Evolutionary conservation across 2,797 vertebrate genomes (phyloP).

Genomic region (Rousettus madagascariensis): DNA sequence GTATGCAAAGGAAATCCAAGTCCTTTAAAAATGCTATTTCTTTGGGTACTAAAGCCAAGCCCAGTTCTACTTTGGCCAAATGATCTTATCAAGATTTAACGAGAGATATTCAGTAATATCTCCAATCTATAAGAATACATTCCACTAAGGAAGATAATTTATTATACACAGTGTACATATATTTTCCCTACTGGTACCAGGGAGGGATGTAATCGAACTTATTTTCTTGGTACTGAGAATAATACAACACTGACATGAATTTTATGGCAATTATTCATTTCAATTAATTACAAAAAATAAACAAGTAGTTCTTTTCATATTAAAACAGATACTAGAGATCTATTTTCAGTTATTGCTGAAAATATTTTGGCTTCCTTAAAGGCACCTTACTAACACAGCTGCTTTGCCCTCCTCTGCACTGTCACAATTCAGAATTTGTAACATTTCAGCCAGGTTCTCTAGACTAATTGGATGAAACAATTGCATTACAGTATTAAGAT

Average conservation of each 20-base stretch:
- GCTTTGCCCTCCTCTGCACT: not conserved
- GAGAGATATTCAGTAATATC: constrained; percentile 68
- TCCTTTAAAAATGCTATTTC: constrained; percentile 73
- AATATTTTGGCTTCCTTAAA: constrained; percentile 64
- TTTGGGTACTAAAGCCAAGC: constrained; percentile 68
- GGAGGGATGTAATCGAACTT: constrained; percentile 50
- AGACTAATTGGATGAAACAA: constrained; percentile 73
- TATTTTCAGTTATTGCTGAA: constrained; percentile 62
- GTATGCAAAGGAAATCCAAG: constrained; percentile 76
- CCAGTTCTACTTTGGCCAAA: constrained; percentile 66
- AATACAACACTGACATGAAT: constrained; percentile 32
- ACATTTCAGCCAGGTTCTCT: constrained; percentile 79
- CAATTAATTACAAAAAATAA: constrained; percentile 68
- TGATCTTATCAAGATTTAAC: constrained; percentile 77
- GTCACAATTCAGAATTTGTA: constrained; percentile 74
- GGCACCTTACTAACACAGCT: constrained; percentile 27
- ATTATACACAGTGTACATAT: constrained; percentile 34
- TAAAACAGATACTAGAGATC: constrained; percentile 28
- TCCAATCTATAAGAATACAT: constrained; percentile 62
- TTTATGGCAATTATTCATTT: constrained; percentile 46
- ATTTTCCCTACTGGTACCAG: not conserved
- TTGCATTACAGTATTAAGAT: constrained; percentile 69
- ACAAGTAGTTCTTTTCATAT: constrained; percentile 62
- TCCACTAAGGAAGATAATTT: constrained; percentile 63
- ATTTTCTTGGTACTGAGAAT: constrained; percentile 52